Percentiles rank a stretch among this genome's conserved stretches.
phyloP scores from a whole-genome alignment of 2,113 vertebrate species.

The Cisticola juncidis region DNA sequence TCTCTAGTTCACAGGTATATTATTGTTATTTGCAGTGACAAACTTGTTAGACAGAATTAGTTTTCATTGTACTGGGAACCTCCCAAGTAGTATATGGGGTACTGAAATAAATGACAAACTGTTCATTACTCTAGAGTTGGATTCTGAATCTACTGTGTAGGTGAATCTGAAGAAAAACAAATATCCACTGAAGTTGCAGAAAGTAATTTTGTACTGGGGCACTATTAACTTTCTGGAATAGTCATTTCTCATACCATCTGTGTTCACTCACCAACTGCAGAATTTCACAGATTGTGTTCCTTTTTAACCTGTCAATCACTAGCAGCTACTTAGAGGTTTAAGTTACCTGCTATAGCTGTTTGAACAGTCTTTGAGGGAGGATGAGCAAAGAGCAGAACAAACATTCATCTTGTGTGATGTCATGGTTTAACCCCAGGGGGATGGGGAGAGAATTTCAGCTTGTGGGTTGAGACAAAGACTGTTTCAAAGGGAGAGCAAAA shows the following conservation, averaged over 20 bases:
- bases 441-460: neutral
- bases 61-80: neutral
- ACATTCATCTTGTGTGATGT: neutral
- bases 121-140: neutral
- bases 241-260: conserved; percentile 21
- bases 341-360: conserved; percentile 23
- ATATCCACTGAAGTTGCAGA: neutral
- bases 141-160: neutral
- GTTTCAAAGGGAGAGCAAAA: neutral
- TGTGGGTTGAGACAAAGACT: neutral
- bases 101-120: neutral
- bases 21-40: neutral
- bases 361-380: neutral
- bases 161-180: neutral
- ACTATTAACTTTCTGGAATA: conserved; percentile 9
- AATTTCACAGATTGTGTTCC: conserved; percentile 16
- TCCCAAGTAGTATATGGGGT: neutral
- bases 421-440: neutral
- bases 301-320: conserved; percentile 7
- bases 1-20: neutral
- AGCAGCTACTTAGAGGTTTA: neutral
- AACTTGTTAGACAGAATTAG: neutral
- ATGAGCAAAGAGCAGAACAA: neutral
- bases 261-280: neutral
- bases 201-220: neutral